phyloP scores from a whole-genome alignment of 2,797 vertebrate genomes.

The Cyprinella venusta region DNA sequence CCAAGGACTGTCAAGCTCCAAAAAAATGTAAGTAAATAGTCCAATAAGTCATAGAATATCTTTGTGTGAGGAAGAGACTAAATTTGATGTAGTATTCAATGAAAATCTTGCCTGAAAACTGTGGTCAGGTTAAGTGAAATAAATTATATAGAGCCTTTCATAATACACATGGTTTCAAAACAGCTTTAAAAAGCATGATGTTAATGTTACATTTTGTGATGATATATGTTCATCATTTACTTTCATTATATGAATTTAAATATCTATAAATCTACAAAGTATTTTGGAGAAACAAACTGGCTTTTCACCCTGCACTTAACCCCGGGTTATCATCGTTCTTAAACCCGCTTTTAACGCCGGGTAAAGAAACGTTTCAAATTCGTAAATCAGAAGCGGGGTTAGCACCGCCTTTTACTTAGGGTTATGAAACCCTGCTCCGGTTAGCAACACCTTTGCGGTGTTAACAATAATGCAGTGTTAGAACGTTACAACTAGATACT shows the following conservation, averaged over 20 bases:
- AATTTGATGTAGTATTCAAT: neutral
- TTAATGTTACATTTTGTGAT: neutral
- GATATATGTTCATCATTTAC: neutral
- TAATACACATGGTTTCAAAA: neutral
- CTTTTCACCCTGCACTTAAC: no score
- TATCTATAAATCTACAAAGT: neutral
- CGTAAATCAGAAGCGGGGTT: no score
- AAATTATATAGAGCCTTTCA: neutral
- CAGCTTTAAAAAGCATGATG: neutral
- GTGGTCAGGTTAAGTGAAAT: neutral
- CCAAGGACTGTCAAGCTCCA: neutral
- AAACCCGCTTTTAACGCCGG: no score
- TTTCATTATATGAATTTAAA: neutral
- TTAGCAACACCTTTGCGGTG: no score
- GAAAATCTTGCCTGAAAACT: constrained; percentile 60
- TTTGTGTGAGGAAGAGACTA: neutral
- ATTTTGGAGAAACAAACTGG: neutral
- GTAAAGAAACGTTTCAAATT: no score
- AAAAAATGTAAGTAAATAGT: neutral
- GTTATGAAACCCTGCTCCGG: no score
- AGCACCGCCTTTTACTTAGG: no score
- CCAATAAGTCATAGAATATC: neutral
- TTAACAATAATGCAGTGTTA: no score
- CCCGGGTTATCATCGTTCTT: no score
- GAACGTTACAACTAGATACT: no score